Conservation (phyloP, 1,140 invertebrate genomes). For the Hycleus phaleratus region DNA sequence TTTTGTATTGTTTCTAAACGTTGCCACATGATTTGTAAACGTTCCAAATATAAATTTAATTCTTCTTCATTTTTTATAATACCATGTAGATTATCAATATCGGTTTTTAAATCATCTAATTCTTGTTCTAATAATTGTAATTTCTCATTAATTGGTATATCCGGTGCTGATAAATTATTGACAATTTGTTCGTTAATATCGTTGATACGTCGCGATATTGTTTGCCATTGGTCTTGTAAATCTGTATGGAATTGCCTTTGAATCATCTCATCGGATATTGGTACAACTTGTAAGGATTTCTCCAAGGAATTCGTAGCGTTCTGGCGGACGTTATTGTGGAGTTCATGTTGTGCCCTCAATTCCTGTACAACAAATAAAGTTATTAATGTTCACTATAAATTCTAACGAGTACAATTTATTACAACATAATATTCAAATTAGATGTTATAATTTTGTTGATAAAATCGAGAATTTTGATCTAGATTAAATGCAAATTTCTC, state of each 20-base stretch:
- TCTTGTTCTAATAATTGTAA: conserved; percentile 64
- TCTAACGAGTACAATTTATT: no score
- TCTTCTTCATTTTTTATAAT: conserved; percentile 75
- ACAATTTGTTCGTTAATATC: conserved; percentile 58
- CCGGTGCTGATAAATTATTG: conserved; percentile 59
- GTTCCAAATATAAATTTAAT: conserved; percentile 68
- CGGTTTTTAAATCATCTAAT: conserved; percentile 56
- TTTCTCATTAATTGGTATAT: conserved; percentile 63
- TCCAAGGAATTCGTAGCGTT: conserved; percentile 67
- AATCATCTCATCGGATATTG: conserved; percentile 70
- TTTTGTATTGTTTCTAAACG: conserved; percentile 69
- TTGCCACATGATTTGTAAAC: conserved; percentile 64
- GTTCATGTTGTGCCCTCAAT: conserved; percentile 77
- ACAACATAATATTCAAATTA: no score
- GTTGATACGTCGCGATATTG: conserved; percentile 54
- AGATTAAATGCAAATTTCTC: no score
- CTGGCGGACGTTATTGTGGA: conserved; percentile 68
- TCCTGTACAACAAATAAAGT: conserved; percentile 45
- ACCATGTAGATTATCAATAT: conserved; percentile 61
- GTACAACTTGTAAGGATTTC: conserved; percentile 65
- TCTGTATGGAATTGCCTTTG: conserved; percentile 69
- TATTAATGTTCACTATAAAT: background rate
- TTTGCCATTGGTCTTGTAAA: conserved; percentile 66
- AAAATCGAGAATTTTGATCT: background rate
- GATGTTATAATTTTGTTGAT: no score